These are phyloP conservation scores for Agelaius tricolor DNA, from an alignment of 2,113 vertebrate genomes.

Conservation along the genomic window DNA sequence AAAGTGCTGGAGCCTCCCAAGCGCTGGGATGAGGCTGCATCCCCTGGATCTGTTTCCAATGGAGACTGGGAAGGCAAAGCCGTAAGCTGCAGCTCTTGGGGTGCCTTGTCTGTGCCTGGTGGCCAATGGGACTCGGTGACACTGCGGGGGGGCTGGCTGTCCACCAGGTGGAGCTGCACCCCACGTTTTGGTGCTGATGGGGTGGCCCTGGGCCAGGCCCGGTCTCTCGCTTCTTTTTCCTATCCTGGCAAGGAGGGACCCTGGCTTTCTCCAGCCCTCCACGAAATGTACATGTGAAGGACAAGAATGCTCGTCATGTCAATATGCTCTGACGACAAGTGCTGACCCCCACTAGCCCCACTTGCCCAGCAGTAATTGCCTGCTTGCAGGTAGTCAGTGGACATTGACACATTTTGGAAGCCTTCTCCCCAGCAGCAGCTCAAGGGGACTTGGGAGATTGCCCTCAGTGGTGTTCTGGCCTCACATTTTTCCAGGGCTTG, in stretches of 20 bases:
- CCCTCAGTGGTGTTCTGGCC: neutral
- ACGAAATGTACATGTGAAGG: neutral
- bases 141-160: neutral
- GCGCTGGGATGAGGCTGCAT: neutral
- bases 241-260: neutral
- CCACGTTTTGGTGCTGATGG: neutral
- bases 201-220: neutral
- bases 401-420: neutral
- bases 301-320: fast-evolving
- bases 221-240: neutral
- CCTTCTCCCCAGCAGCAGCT: neutral
- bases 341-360: neutral
- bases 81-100: neutral
- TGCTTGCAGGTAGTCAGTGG: neutral
- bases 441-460: neutral
- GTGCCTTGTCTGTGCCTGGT: fast-evolving
- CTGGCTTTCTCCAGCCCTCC: neutral
- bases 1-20: neutral
- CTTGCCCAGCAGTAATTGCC: neutral
- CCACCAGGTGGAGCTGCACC: slow-evolving; percentile 62
- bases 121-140: neutral
- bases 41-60: neutral
- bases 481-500: fast-evolving
- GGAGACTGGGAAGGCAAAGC: neutral
- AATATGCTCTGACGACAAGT: neutral